Conservation (phyloP, 1,140 invertebrate species). For the Drosophila saltans region DNA sequence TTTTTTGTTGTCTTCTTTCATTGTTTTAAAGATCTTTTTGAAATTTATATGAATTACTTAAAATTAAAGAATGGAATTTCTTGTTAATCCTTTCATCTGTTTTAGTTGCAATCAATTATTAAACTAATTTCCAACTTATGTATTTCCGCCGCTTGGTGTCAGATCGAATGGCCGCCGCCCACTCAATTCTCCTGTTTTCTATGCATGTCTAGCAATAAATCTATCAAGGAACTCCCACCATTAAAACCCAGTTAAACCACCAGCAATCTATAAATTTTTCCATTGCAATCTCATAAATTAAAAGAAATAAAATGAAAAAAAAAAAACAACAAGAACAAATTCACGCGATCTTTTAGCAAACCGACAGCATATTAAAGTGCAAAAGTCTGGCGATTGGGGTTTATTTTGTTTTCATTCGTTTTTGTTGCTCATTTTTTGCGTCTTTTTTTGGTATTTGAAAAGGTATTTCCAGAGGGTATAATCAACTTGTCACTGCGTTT, state of each 20-base stretch:
- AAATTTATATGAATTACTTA: too few relatives aligned
- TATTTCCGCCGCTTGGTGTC: too few relatives aligned
- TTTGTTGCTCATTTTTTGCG: not conserved
- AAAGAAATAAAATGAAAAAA: not conserved
- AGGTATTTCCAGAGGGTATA: too few relatives aligned
- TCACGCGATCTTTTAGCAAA: slow-evolving; percentile 35
- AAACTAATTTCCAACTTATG: too few relatives aligned
- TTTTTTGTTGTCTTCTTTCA: too few relatives aligned
- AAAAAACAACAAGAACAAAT: slow-evolving; percentile 10
- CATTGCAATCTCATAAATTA: slow-evolving; percentile 3
- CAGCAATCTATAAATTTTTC: slow-evolving; percentile 8
- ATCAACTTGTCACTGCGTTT: too few relatives aligned
- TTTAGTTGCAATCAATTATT: too few relatives aligned
- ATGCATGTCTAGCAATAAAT: not conserved
- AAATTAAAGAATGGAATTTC: too few relatives aligned
- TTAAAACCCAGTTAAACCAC: slow-evolving; percentile 9
- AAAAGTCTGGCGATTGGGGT: slow-evolving; percentile 45
- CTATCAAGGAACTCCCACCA: slow-evolving; percentile 19
- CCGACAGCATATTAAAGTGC: slow-evolving; percentile 10
- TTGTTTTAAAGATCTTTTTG: too few relatives aligned
- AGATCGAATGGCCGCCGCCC: too few relatives aligned
- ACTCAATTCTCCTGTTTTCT: not conserved
- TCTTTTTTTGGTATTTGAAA: not conserved
- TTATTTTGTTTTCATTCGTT: slow-evolving; percentile 19
- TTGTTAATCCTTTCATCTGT: too few relatives aligned